phyloP scores from a whole-genome alignment of 2,113 vertebrate species.

The Sterna hirundo region DNA sequence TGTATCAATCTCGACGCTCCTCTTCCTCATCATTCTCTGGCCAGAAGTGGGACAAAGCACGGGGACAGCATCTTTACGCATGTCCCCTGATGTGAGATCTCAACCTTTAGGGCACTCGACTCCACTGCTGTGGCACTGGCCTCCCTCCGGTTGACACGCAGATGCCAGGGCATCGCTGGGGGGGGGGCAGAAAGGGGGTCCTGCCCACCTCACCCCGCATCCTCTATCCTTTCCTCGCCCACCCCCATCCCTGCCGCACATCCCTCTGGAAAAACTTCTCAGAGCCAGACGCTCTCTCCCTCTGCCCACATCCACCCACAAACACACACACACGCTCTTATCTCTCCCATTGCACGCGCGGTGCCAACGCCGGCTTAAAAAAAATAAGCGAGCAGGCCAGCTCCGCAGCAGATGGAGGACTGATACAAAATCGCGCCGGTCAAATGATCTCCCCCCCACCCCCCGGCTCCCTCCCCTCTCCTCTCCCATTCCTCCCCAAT shows the following conservation, averaged over 20 bases:
- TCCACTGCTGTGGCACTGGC: fast-evolving
- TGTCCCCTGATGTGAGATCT: fast-evolving
- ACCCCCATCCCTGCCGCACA: background rate
- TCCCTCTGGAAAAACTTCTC: background rate
- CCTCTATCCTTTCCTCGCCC: fast-evolving
- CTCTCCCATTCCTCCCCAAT: conserved; percentile 34
- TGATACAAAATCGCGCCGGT: background rate
- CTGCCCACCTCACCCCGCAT: too few relatives aligned
- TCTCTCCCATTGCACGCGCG: background rate
- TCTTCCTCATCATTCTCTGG: background rate
- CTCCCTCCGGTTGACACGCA: background rate
- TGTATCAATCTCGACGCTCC: fast-evolving
- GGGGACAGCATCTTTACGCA: background rate
- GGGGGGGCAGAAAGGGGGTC: background rate
- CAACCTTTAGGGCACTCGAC: fast-evolving
- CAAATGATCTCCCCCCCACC: background rate
- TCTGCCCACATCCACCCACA: background rate
- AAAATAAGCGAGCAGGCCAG: background rate
- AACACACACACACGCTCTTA: background rate
- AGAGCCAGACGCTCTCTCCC: background rate
- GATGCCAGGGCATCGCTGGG: background rate
- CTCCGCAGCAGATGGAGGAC: conserved; percentile 31
- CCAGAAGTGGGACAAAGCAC: background rate
- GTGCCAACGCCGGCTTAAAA: background rate
- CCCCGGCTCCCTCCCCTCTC: background rate